Conservation (phyloP, 2,113 vertebrate species). For the Amblyopsis rosae region DNA sequence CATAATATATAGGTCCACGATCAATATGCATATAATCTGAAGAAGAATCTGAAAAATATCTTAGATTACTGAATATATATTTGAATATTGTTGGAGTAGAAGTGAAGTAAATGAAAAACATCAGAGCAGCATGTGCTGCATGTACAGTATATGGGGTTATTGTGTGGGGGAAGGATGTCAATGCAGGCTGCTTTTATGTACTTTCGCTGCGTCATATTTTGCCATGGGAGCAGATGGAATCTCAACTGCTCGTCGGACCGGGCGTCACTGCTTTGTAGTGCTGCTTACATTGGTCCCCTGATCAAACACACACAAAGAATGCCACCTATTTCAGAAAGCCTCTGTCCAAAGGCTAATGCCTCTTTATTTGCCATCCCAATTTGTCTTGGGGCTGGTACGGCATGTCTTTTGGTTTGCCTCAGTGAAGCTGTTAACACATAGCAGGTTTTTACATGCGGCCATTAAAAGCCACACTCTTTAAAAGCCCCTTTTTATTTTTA, state of each 20-base stretch:
- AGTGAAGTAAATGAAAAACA: too few relatives aligned
- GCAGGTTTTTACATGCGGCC: constrained; percentile 76
- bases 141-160: not conserved
- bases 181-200: constrained; percentile 1
- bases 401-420: constrained; percentile 76
- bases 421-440: constrained; percentile 75
- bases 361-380: constrained; percentile 74
- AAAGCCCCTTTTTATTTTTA: constrained; percentile 75
- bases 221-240: not conserved
- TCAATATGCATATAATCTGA: too few relatives aligned
- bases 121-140: not conserved
- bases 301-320: constrained; percentile 55
- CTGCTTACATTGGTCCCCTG: constrained; percentile 22
- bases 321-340: constrained; percentile 37
- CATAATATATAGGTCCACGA: too few relatives aligned
- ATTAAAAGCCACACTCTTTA: constrained; percentile 80
- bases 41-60: too few relatives aligned
- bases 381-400: constrained; percentile 70
- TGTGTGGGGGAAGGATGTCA: not conserved
- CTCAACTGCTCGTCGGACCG: constrained; percentile 11
- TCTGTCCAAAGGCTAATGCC: constrained; percentile 36
- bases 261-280: constrained; percentile 32
- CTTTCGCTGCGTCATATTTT: not conserved
- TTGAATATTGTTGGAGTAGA: too few relatives aligned
- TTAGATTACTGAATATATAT: too few relatives aligned